Base-by-base conservation (phyloP, 2,797 vertebrate genomes). In the Hapalemur alaotrensis region DNA sequence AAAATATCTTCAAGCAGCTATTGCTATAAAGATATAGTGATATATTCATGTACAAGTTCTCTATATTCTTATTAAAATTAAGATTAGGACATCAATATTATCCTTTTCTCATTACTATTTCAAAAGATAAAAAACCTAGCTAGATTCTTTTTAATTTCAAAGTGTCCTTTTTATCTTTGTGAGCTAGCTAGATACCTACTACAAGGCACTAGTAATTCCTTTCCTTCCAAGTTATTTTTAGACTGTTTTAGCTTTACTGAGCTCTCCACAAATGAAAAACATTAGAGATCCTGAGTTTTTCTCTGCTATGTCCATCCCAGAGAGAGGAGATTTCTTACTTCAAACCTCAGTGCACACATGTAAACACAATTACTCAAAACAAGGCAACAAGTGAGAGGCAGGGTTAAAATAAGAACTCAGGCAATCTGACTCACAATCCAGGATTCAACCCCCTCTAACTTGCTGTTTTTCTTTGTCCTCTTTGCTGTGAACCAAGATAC, bases 341-440 rank as follows among this genome's bases (percentile, higher is more conserved):
- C 81, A 96, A 95, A 91, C 90, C 81, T 93, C 92, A 95, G 93
- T 97, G 95, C 72, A 97, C 85, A 97, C 80, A 98, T 93, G 93
- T 97, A 98, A 98, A 97, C 95, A 97, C 76, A 94, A 95, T 97
- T 86, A 95, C 93, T 95, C 93, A 96, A 96, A 95, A 95, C 94
- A 97, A 97, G 89, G 96, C 96, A 97, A 97, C 97, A 97, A 98
- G 97, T 98, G 97, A 97, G 97, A 97, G 94, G 93, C 67, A 93
- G 91, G 80, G 67, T 97, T 95, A 97, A 97, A 97, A 97, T 89
- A 96, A 97, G 91, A 97, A 94, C 97, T 96, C 93, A 91, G 97
- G 48, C 83, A 93, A 89, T 97, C 97, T 98, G 97, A 98, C 98
- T 98, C 97, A 98, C 98, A 97, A 96, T 95, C 91, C 97, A 92